Conservation (phyloP, 2,797 vertebrate species). For the Rhyacichthys aspro region DNA sequence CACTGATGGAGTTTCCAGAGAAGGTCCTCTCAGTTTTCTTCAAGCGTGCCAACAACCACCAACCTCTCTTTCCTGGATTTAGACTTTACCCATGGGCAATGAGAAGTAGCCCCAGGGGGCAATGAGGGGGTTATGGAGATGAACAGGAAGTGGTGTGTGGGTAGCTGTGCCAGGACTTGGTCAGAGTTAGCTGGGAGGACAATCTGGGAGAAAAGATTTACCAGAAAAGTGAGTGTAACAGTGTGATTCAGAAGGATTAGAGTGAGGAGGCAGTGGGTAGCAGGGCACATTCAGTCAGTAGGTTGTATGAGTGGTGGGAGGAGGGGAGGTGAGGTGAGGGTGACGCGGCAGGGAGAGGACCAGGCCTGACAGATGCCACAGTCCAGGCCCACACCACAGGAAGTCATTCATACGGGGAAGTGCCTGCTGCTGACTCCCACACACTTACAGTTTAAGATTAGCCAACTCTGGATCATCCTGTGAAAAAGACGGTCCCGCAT, state of each 20-base stretch:
- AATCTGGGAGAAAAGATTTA: constrained; percentile 61
- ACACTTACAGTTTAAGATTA: constrained; percentile 46
- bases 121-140: constrained; percentile 71
- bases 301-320: constrained; percentile 21
- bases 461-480: constrained; percentile 26
- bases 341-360: constrained; percentile 25
- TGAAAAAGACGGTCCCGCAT: constrained; percentile 31
- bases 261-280: constrained; percentile 69
- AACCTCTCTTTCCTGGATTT: constrained; percentile 67
- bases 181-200: constrained; percentile 64
- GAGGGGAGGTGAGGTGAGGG: constrained; percentile 31
- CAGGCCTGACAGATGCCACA: constrained; percentile 77
- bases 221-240: constrained; percentile 70
- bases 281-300: constrained; percentile 39
- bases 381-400: constrained; percentile 79
- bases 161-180: constrained; percentile 80
- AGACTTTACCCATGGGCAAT: constrained; percentile 62
- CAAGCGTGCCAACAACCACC: constrained; percentile 71
- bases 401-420: constrained; percentile 80
- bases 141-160: constrained; percentile 80
- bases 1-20: constrained; percentile 88
- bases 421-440: constrained; percentile 62
- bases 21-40: constrained; percentile 80
- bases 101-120: constrained; percentile 60
- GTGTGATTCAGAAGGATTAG: constrained; percentile 76